A percentile compares a stretch with the other conserved stretches of the same genome.
These are phyloP conservation scores for Bombus sibiricus DNA, from an alignment of 1,140 invertebrate species.

Conservation along the genomic window DNA sequence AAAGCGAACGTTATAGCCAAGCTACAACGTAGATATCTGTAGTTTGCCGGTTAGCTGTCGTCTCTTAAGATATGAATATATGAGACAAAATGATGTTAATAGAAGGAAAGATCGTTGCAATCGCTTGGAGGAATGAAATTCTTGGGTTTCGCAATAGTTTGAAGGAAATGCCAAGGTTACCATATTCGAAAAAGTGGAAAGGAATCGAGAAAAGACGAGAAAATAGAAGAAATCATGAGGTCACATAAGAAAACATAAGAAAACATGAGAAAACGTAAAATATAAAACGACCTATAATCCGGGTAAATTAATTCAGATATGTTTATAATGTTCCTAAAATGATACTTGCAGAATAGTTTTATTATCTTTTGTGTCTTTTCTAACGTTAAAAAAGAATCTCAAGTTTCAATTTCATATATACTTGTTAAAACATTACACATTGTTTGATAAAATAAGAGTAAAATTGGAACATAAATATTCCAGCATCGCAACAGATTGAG, in stretches of 20 bases:
- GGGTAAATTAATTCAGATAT: too few relatives aligned
- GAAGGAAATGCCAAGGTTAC: not conserved
- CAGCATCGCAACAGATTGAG: too few relatives aligned
- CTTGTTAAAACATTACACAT: too few relatives aligned
- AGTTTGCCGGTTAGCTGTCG: not conserved
- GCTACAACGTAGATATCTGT: not conserved
- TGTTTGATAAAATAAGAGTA: too few relatives aligned
- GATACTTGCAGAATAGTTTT: too few relatives aligned
- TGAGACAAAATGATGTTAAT: not conserved
- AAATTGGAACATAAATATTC: too few relatives aligned
- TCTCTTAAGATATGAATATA: not conserved
- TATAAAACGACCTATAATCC: too few relatives aligned
- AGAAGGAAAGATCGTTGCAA: not conserved
- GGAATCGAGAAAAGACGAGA: not conserved
- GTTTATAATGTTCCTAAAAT: too few relatives aligned
- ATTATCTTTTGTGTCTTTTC: too few relatives aligned
- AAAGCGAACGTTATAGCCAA: constrained; percentile 5
- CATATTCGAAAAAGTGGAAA: not conserved
- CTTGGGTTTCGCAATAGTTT: not conserved
- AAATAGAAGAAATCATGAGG: not conserved
- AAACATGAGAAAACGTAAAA: not conserved
- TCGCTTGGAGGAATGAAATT: not conserved
- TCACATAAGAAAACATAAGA: not conserved
- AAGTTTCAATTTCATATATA: too few relatives aligned
- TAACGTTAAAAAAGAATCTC: too few relatives aligned